These are phyloP conservation scores for Tromatobia lineatoria DNA, from an alignment of 2,888 invertebrate genomes.

Conservation along the genomic window DNA sequence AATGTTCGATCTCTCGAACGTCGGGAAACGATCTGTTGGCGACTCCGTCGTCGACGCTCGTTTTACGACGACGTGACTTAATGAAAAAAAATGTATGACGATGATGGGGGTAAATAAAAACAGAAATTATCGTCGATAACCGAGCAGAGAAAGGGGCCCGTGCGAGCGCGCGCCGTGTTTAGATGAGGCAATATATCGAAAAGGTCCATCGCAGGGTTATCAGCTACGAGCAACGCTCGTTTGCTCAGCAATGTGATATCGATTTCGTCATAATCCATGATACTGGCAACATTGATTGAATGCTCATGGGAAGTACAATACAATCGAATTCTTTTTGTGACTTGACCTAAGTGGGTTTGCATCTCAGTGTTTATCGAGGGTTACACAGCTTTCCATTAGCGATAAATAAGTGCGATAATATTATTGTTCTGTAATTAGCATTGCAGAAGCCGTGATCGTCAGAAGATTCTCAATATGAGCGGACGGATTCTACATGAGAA, in stretches of 20 bases:
- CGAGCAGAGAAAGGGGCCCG: slow-evolving; percentile 26
- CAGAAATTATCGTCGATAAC: slow-evolving; percentile 46
- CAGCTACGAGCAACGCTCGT: slow-evolving; percentile 21
- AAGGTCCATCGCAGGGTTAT: slow-evolving; percentile 52
- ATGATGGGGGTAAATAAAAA: slow-evolving; percentile 23
- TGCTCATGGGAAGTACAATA: not conserved
- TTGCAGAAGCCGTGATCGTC: not conserved
- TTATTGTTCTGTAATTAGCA: not conserved
- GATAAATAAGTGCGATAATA: not conserved
- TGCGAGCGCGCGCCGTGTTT: not conserved
- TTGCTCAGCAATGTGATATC: not conserved
- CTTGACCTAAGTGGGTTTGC: not conserved
- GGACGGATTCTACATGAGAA: no score
- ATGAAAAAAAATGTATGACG: slow-evolving; percentile 16
- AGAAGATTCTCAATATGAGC: not conserved
- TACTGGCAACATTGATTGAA: not conserved
- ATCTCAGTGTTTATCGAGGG: not conserved
- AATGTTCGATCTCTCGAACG: slow-evolving; percentile 40
- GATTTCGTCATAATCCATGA: slow-evolving; percentile 17
- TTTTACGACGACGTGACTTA: slow-evolving; percentile 38
- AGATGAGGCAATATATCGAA: slow-evolving; percentile 11
- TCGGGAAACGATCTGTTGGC: slow-evolving; percentile 37
- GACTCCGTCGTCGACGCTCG: slow-evolving; percentile 1
- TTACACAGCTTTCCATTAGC: not conserved
- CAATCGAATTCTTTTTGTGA: not conserved